These are phyloP conservation scores for Drosophila setosimentum DNA, from an alignment of 2,888 invertebrate genomes.

Conservation along the genomic window DNA sequence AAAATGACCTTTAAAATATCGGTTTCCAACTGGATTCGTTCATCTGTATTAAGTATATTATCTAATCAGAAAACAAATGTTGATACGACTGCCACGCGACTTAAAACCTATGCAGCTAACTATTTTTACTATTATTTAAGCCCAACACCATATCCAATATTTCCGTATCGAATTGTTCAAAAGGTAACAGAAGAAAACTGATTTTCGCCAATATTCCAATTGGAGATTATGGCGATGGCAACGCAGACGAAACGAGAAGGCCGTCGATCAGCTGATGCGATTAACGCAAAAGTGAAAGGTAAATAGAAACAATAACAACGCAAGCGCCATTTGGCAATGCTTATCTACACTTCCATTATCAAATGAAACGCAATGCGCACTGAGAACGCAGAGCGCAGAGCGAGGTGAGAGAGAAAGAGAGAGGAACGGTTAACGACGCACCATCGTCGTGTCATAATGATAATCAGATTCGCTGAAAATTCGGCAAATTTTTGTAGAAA, in stretches of 20 bases:
- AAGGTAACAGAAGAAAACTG: not conserved
- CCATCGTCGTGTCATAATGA: constrained; percentile 30
- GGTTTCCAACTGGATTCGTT: not conserved
- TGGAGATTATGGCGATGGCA: constrained; percentile 13
- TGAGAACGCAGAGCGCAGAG: not conserved
- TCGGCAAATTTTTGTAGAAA: constrained; percentile 10
- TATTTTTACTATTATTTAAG: constrained; percentile 18
- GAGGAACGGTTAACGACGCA: constrained; percentile 13
- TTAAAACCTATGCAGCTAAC: not conserved
- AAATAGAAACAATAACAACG: constrained; percentile 47
- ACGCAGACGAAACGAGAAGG: constrained; percentile 1
- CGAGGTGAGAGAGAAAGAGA: not conserved
- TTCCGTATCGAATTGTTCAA: not conserved
- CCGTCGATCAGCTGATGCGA: constrained; percentile 53
- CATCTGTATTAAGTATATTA: not conserved
- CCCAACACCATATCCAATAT: not conserved
- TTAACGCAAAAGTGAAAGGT: constrained; percentile 60
- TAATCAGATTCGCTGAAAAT: constrained; percentile 38
- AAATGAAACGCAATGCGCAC: not conserved
- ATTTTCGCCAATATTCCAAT: constrained; percentile 17
- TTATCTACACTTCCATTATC: constrained; percentile 21
- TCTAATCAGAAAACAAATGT: constrained; percentile 17
- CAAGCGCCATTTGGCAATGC: constrained; percentile 20
- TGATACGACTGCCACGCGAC: constrained; percentile 27
- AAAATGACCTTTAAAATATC: not conserved